Evolutionary conservation across 2,888 invertebrate genomes (phyloP), one percentile per base, ranked within the genome.

Genomic region (Leptothorax acervorum): DNA sequence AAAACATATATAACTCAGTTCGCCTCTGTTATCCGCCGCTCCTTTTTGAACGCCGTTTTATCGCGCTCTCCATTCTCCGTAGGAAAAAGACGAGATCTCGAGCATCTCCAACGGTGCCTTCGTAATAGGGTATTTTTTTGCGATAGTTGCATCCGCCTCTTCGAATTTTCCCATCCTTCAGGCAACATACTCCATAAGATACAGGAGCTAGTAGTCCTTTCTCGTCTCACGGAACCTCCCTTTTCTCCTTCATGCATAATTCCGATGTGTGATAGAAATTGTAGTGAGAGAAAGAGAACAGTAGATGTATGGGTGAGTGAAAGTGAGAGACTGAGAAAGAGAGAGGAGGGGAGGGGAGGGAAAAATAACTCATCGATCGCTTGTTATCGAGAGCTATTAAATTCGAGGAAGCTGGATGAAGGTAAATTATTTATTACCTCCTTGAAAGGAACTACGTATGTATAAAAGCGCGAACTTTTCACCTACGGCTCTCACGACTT

Each of bases 201-300:
- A 87, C 86, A 73, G 39, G 87, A 82, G 87, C 62, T 62, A 70
- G 31, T 53, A 62, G 84, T 35, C 60, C 68, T 82, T 66, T 42
- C 74, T 71, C 78, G 70, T 84, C 60, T 79, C 62, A 63, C 63
- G 66, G 53, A 71, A 75, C 62, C 66, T 60, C 55, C 18, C 71
- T 74, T 74, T 65, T 57, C 70, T 42, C 51, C 76, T 82, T 92
- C 91, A 91, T 92, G 90, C 92, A 92, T 92, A 91, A 92, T 92
- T 92, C 92, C 88, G 88, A 90, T 90, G 87, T 90, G 90, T 91
- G 91, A 92, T 91, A 91, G 92, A 92, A 92, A 92, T 92, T 91
- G 90, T 89, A 89, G 87, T 83, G 88, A 76, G 48, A 85, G 35
- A 73, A 63, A 68, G 87, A 62, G 85, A 68, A 84, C 55, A 53